Evolutionary conservation across 2,797 vertebrate species (phyloP).

Genomic region (Chaetophractus vellerosus): DNA sequence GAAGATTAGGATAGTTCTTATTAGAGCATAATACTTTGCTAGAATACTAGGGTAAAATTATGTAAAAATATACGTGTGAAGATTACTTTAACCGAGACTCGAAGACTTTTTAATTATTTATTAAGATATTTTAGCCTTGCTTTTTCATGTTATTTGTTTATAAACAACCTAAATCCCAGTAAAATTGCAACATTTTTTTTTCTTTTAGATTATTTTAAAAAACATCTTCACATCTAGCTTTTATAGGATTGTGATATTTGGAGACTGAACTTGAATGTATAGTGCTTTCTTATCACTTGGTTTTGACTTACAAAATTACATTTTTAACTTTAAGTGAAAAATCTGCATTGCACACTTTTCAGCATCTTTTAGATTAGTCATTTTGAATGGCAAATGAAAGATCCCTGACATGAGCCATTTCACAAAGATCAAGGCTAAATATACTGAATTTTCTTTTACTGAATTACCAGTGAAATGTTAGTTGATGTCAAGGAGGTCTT

Average conservation of each 20-base stretch:
- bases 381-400: not conserved
- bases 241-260: constrained; percentile 41
- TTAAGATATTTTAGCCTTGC: constrained; percentile 57
- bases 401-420: not conserved
- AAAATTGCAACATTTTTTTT: constrained; percentile 73
- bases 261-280: constrained; percentile 35
- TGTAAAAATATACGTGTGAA: constrained; percentile 77
- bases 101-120: constrained; percentile 68
- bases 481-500: constrained; percentile 32
- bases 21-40: constrained; percentile 90
- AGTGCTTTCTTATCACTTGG: constrained; percentile 65
- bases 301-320: constrained; percentile 72
- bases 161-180: constrained; percentile 52
- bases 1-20: constrained; percentile 95
- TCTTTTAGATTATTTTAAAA: constrained; percentile 68
- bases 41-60: constrained; percentile 78
- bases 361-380: constrained; percentile 45
- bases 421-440: constrained; percentile 10
- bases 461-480: constrained; percentile 63
- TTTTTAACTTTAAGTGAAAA: constrained; percentile 64
- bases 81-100: constrained; percentile 74
- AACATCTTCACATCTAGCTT: constrained; percentile 68
- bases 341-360: constrained; percentile 65
- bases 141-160: constrained; percentile 54
- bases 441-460: constrained; percentile 72